These are phyloP conservation scores for Myiothlypis coronata DNA, from an alignment of 2,797 vertebrate species.

Conservation along the genomic window DNA sequence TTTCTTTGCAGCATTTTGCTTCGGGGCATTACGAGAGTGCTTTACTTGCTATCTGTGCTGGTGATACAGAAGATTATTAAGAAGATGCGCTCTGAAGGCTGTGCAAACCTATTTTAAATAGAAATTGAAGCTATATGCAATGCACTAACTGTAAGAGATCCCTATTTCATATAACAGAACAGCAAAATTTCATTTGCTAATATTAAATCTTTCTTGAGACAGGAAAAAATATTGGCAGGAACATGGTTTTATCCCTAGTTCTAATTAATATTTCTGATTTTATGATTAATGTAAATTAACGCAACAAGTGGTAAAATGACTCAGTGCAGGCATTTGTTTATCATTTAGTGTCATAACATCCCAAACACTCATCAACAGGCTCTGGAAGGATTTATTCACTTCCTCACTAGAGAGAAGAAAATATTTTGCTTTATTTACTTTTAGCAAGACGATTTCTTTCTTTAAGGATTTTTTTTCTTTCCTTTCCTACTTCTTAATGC, in stretches of 20 bases:
- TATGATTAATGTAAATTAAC: background rate
- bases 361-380: background rate
- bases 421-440: background rate
- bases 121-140: background rate
- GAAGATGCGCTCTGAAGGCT: background rate
- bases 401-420: background rate
- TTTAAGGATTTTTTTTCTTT: background rate
- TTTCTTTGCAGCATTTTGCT: constrained; percentile 73
- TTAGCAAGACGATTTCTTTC: background rate
- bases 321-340: background rate
- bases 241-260: background rate
- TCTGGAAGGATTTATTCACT: background rate
- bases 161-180: background rate
- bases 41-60: constrained; percentile 76
- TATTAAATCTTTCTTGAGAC: background rate
- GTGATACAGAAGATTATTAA: constrained; percentile 74
- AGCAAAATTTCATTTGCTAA: background rate
- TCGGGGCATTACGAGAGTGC: constrained; percentile 79
- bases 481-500: background rate
- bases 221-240: background rate
- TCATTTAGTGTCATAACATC: background rate
- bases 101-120: background rate
- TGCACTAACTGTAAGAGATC: background rate
- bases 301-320: background rate
- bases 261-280: background rate